phyloP scores from a whole-genome alignment of 2,113 vertebrate species.

The Acinonyx jubatus region DNA sequence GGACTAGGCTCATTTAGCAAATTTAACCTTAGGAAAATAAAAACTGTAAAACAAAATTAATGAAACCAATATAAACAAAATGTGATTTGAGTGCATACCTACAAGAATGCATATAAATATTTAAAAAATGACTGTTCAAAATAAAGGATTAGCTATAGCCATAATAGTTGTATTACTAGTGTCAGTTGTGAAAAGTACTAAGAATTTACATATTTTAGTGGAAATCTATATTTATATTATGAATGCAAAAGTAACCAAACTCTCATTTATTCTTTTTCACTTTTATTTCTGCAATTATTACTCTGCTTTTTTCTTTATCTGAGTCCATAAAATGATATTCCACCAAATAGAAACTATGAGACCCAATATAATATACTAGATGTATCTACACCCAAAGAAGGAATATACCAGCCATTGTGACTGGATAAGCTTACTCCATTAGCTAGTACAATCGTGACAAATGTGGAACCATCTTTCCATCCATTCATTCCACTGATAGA shows the following conservation, averaged over 20 bases:
- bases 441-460: neutral
- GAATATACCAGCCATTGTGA: neutral
- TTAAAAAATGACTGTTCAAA: conserved; percentile 21
- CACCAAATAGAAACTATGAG: neutral
- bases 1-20: neutral
- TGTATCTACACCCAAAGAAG: neutral
- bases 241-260: conserved; percentile 10
- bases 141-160: conserved; percentile 6
- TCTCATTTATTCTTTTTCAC: neutral
- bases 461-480: neutral
- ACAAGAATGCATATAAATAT: neutral
- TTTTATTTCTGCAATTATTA: neutral
- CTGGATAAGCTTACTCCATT: neutral
- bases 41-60: conserved; percentile 16
- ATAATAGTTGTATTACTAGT: neutral
- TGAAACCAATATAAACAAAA: conserved; percentile 2
- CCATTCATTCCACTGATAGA: neutral
- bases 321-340: neutral
- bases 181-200: neutral
- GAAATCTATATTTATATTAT: neutral
- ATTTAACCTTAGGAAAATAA: conserved; percentile 20
- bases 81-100: neutral
- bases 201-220: conserved; percentile 2
- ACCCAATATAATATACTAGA: neutral
- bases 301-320: neutral